Evolutionary conservation across 23 tunicate species (phyloP).

Genomic region (Phallusia fumigata): DNA sequence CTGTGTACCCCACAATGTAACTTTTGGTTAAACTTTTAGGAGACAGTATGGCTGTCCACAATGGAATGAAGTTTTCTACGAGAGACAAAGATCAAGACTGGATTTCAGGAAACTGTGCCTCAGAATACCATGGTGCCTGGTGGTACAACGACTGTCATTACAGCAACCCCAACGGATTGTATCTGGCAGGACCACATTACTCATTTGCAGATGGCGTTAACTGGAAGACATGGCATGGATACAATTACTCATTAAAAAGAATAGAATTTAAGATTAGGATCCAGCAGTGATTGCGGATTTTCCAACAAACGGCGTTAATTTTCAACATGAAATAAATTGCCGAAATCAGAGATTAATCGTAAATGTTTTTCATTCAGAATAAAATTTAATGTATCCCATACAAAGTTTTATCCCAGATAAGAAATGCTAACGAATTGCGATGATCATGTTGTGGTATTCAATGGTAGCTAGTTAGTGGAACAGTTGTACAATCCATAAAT

Average conservation of each 20-base stretch:
- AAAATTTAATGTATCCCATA: too few relatives aligned
- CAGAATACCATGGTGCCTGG: conserved; percentile 36
- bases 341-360: too few relatives aligned
- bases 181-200: conserved; percentile 8
- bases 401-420: too few relatives aligned
- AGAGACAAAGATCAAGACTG: background rate
- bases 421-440: too few relatives aligned
- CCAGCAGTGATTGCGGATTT: background rate
- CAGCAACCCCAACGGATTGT: conserved; percentile 28
- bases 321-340: too few relatives aligned
- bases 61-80: background rate
- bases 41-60: background rate
- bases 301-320: too few relatives aligned
- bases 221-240: conserved; percentile 28
- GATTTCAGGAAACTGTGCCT: conserved; percentile 14
- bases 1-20: too few relatives aligned
- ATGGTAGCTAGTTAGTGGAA: too few relatives aligned
- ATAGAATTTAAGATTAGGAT: conserved; percentile 17
- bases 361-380: too few relatives aligned
- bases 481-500: too few relatives aligned
- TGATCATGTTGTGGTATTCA: too few relatives aligned
- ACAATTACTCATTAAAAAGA: conserved; percentile 30
- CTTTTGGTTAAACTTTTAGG: background rate
- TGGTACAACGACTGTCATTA: conserved; percentile 44
- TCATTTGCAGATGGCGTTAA: conserved; percentile 9